A percentile compares a stretch with the other conserved stretches of the same genome.
These are phyloP conservation scores for Hylomyscus alleni DNA, from an alignment of 2,797 vertebrate genomes.

Conservation along the genomic window DNA sequence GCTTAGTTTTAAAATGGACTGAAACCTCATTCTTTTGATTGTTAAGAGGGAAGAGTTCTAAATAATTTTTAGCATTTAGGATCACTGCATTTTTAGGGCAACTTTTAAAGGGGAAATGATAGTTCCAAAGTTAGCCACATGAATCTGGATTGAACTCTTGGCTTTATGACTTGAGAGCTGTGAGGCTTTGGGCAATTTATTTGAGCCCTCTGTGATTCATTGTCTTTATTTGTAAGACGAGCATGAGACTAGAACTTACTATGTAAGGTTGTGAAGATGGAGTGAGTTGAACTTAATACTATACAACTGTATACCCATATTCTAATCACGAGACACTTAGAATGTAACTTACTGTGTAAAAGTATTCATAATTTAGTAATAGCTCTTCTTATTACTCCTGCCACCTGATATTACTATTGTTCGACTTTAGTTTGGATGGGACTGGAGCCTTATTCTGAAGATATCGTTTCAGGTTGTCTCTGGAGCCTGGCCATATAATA, in stretches of 20 bases:
- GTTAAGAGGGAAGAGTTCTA: constrained; percentile 35
- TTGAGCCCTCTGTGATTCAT: constrained; percentile 43
- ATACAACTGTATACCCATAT: constrained; percentile 3
- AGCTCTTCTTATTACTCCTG: not conserved
- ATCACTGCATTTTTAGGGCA: constrained; percentile 12
- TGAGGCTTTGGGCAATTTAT: constrained; percentile 18
- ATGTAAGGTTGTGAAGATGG: constrained; percentile 10
- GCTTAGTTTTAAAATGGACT: constrained; percentile 61
- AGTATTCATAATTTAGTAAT: constrained; percentile 47
- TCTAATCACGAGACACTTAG: constrained; percentile 37
- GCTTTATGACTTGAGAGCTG: constrained; percentile 56
- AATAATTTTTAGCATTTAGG: constrained; percentile 49
- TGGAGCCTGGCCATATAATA: not conserved
- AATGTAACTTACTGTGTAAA: constrained; percentile 54
- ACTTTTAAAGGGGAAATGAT: constrained; percentile 42
- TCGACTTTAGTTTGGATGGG: constrained; percentile 18
- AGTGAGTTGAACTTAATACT: constrained; percentile 17
- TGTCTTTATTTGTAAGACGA: constrained; percentile 61
- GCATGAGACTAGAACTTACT: constrained; percentile 28
- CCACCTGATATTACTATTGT: not conserved
- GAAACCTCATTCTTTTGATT: constrained; percentile 41
- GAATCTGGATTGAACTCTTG: not conserved
- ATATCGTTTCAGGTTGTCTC: constrained; percentile 42
- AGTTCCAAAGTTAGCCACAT: constrained; percentile 43
- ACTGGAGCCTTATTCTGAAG: constrained; percentile 5